These are phyloP conservation scores for Anabas testudineus DNA, from an alignment of 2,797 vertebrate species.

Conservation along the genomic window DNA sequence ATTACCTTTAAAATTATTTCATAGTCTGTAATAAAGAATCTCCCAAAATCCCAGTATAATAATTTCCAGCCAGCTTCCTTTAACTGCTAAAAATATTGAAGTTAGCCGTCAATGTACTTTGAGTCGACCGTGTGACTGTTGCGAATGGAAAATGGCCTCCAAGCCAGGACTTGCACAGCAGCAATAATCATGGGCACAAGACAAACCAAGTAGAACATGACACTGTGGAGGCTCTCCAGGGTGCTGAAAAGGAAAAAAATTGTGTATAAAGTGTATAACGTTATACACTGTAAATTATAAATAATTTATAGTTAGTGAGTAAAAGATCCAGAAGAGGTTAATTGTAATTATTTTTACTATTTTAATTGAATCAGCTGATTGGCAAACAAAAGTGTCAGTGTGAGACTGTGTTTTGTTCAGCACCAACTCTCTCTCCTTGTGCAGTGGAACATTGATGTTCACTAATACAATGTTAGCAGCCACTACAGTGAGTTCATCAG, in stretches of 20 bases:
- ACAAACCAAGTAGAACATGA: constrained; percentile 92
- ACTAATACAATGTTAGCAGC: not conserved
- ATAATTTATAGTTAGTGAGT: too few species aligned
- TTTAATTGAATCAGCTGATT: too few species aligned
- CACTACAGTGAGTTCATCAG: not conserved
- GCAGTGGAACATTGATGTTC: too few species aligned
- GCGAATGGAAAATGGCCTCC: constrained; percentile 90
- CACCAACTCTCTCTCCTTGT: too few species aligned
- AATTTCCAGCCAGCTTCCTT: not conserved
- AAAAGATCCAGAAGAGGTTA: not conserved
- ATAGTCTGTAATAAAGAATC: not conserved
- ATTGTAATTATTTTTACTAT: too few species aligned
- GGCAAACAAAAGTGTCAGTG: too few species aligned
- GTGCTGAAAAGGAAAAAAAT: constrained; percentile 80
- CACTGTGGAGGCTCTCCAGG: constrained; percentile 82
- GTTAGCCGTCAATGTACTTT: constrained; percentile 81
- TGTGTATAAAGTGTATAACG: too few species aligned
- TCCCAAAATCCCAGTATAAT: not conserved
- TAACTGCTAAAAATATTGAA: not conserved
- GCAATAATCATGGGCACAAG: constrained; percentile 87
- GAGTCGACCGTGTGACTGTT: constrained; percentile 84
- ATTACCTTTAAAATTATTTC: not conserved
- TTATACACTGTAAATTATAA: not conserved
- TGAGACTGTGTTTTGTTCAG: too few species aligned
- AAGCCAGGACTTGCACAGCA: constrained; percentile 84